phyloP scores from a whole-genome alignment of 2,888 invertebrate species.

The Corbicula japonica region DNA sequence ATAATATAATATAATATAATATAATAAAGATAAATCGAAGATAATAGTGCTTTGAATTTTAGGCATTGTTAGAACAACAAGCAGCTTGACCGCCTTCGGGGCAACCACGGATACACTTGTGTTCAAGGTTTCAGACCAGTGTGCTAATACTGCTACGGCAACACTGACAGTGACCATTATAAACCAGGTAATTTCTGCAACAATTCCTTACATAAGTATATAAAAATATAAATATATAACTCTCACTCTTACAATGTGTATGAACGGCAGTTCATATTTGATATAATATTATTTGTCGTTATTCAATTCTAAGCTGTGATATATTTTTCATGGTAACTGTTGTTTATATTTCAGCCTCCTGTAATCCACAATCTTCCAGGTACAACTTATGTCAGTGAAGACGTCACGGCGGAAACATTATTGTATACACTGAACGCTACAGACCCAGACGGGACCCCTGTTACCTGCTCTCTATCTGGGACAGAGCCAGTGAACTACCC shows the following conservation, averaged over 20 bases:
- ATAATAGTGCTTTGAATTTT: no score
- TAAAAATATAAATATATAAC: no score
- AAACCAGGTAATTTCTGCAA: slow-evolving; percentile 38
- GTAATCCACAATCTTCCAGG: slow-evolving; percentile 38
- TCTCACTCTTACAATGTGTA: no score
- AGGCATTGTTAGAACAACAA: slow-evolving; percentile 14
- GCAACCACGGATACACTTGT: background rate
- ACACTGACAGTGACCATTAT: slow-evolving; percentile 34
- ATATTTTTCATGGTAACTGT: no score
- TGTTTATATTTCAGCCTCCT: slow-evolving; percentile 33
- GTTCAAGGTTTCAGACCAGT: slow-evolving; percentile 32
- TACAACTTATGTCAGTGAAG: slow-evolving; percentile 28
- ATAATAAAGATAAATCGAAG: no score
- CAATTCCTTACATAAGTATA: no score
- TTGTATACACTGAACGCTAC: slow-evolving; percentile 36
- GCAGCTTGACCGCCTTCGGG: background rate
- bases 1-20: no score
- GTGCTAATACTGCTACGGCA: slow-evolving; percentile 17
- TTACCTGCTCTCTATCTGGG: slow-evolving; percentile 22
- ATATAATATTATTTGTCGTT: no score
- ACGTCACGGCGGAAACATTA: slow-evolving; percentile 17
- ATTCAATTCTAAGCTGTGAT: no score
- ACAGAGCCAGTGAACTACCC: slow-evolving; percentile 2
- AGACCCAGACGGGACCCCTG: slow-evolving; percentile 17
- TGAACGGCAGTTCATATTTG: no score